Evolutionary conservation across 2,797 vertebrate genomes (phyloP).

Genomic region (Micromesistius poutassou): DNA sequence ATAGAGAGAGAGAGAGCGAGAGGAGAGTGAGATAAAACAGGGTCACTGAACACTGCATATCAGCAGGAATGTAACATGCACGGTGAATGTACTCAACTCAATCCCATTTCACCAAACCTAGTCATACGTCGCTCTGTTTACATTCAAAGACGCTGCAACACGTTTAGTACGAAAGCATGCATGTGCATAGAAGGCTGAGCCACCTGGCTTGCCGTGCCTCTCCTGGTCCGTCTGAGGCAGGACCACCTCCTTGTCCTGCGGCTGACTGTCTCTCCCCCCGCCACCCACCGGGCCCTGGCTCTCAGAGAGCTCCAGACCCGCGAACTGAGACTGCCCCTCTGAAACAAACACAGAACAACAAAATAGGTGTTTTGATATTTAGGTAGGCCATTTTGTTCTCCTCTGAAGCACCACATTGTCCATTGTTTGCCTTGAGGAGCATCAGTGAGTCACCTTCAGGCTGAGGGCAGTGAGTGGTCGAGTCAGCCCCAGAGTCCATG

Average conservation of each 20-base stretch:
- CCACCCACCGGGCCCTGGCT: conserved; percentile 79
- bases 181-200: conserved; percentile 15
- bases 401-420: not conserved
- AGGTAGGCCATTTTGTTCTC: not conserved
- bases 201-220: conserved; percentile 34
- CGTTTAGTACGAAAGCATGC: not conserved
- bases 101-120: not conserved
- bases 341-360: conserved; percentile 34
- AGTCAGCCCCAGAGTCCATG: conserved; percentile 63
- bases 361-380: not conserved
- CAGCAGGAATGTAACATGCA: no score
- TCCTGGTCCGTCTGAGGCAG: conserved; percentile 37
- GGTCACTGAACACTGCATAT: no score
- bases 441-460: conserved; percentile 71
- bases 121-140: not conserved
- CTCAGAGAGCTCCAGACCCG: conserved; percentile 85
- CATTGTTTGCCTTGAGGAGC: not conserved
- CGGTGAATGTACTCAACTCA: not conserved
- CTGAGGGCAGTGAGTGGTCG: conserved; percentile 59
- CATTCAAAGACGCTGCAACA: not conserved
- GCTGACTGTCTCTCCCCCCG: conserved; percentile 42
- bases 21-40: no score
- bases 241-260: conserved; percentile 28
- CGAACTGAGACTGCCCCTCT: conserved; percentile 82
- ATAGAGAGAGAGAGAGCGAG: not conserved